These are phyloP conservation scores for Pituophis catenifer DNA, from an alignment of 2,113 vertebrate species.

Conservation along the genomic window DNA sequence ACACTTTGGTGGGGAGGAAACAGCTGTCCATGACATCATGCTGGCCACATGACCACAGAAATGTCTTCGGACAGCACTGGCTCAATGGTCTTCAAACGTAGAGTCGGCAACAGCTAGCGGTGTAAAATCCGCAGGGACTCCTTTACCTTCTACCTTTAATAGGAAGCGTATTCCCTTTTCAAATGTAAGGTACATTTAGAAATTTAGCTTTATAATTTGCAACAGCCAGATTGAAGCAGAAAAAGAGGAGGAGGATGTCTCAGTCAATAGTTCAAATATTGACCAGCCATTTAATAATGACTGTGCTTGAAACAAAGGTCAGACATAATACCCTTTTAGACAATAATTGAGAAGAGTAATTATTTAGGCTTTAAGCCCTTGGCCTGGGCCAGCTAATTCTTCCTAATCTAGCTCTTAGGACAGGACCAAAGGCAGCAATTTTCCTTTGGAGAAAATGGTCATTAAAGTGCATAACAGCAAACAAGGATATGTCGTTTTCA, in stretches of 20 bases:
- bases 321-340: neutral
- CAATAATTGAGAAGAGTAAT: neutral
- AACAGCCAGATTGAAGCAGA: neutral
- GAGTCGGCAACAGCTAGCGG: too few relatives aligned
- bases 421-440: neutral
- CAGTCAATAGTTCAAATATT: neutral
- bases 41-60: neutral
- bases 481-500: neutral
- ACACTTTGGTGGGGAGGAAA: neutral
- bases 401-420: neutral
- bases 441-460: neutral
- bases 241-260: neutral
- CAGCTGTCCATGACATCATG: neutral
- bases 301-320: neutral
- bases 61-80: neutral
- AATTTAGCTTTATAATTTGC: neutral
- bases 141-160: neutral
- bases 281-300: neutral
- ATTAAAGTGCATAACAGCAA: neutral
- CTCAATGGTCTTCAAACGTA: neutral
- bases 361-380: neutral
- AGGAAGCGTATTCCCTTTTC: neutral
- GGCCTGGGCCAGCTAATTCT: neutral
- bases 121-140: neutral
- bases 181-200: neutral